These are phyloP conservation scores for Tupaia tana DNA, from an alignment of 2,113 vertebrate genomes.

Conservation along the genomic window DNA sequence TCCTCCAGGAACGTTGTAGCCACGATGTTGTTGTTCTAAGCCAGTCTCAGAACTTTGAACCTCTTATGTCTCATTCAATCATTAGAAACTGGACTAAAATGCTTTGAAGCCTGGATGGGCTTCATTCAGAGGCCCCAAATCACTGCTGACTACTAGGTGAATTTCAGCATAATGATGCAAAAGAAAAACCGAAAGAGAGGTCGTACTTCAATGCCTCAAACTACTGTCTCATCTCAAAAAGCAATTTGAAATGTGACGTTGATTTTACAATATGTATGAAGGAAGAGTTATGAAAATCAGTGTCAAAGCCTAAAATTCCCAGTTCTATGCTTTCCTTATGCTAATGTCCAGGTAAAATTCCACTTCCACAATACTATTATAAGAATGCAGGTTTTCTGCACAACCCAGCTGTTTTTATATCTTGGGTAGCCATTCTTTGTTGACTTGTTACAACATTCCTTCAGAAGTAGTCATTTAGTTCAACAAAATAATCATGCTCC, in stretches of 20 bases:
- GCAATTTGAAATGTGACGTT: background rate
- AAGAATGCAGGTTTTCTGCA: background rate
- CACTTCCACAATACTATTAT: background rate
- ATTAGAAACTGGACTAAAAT: background rate
- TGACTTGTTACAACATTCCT: background rate
- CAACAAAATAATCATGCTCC: background rate
- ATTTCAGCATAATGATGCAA: background rate
- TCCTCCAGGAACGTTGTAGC: background rate
- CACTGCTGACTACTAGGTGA: background rate
- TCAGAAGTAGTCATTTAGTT: conserved; percentile 21
- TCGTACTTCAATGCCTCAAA: background rate
- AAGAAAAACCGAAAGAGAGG: background rate
- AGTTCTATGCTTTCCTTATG: background rate
- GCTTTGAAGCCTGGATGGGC: background rate
- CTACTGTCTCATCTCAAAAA: background rate
- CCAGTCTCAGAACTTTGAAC: background rate
- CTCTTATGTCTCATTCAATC: background rate
- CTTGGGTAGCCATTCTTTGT: background rate
- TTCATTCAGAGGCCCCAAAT: background rate
- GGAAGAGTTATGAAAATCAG: background rate
- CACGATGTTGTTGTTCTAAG: background rate
- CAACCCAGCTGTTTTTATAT: background rate
- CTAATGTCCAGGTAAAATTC: background rate
- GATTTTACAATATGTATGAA: background rate
- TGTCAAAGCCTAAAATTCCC: background rate